Evolutionary conservation across 2,113 vertebrate genomes (phyloP).

Genomic region (Regulus satrapa): DNA sequence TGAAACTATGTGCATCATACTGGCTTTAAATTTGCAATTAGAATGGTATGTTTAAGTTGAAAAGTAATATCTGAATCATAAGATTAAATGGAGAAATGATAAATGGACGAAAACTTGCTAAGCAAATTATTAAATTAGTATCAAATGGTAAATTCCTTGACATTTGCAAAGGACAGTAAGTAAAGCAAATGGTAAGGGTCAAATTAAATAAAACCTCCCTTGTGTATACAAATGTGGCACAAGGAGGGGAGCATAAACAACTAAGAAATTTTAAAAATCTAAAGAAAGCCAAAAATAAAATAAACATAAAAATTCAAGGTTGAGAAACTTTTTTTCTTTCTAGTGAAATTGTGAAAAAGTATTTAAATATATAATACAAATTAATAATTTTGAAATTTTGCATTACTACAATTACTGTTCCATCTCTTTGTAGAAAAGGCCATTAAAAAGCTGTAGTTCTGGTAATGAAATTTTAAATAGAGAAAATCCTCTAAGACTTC

Average conservation of each 20-base stretch:
- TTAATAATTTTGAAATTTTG: neutral
- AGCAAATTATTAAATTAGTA: neutral
- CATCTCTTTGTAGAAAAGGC: neutral
- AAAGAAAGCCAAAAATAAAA: neutral
- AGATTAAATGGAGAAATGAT: neutral
- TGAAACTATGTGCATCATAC: neutral
- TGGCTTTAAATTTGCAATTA: neutral
- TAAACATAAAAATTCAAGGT: neutral
- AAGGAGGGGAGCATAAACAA: no score
- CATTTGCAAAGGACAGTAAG: neutral
- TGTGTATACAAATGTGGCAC: neutral
- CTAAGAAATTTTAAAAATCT: neutral
- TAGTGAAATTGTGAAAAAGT: neutral
- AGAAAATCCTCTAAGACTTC: neutral
- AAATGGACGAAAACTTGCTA: neutral
- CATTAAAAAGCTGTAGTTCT: neutral
- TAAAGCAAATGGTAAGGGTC: neutral
- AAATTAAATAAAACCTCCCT: neutral
- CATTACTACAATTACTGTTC: neutral
- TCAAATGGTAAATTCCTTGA: neutral
- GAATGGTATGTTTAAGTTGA: conserved; percentile 24
- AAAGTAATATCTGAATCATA: conserved; percentile 17
- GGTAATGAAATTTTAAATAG: neutral
- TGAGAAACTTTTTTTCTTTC: neutral
- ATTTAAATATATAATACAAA: neutral